Conservation (phyloP, 2,113 vertebrate genomes). For the Gila orcuttii region DNA sequence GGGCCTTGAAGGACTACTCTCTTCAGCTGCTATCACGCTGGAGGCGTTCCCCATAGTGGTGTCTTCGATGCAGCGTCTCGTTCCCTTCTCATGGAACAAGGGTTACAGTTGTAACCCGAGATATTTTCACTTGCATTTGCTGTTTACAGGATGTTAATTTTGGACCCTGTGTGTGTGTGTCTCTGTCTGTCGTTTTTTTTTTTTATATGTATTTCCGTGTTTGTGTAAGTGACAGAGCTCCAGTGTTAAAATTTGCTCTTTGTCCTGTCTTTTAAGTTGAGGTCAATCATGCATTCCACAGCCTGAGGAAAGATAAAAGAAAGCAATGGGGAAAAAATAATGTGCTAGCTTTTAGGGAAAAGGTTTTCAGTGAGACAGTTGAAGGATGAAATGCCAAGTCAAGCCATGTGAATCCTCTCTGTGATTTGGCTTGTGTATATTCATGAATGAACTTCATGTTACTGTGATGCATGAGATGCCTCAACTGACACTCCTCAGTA, state of each 20-base stretch:
- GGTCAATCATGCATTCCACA: conserved; percentile 47
- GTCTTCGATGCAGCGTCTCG: no score
- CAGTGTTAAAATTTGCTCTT: conserved; percentile 32
- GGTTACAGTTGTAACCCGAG: no score
- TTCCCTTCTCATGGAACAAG: no score
- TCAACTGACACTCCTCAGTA: conserved; percentile 64
- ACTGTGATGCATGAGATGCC: conserved; percentile 60
- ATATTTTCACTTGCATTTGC: neutral
- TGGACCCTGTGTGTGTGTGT: neutral
- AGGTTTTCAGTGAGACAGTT: conserved; percentile 66
- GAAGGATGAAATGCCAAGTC: conserved; percentile 73
- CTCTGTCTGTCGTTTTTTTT: neutral
- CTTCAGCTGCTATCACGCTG: no score
- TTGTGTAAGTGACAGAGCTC: conserved; percentile 30
- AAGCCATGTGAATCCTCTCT: conserved; percentile 68
- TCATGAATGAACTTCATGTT: conserved; percentile 64
- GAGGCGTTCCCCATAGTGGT: no score
- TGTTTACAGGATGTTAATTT: neutral
- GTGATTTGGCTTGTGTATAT: conserved; percentile 64
- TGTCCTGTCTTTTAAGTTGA: conserved; percentile 29
- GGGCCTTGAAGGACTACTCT: no score
- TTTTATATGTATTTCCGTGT: neutral
- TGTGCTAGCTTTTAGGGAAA: conserved; percentile 58
- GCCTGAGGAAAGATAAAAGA: conserved; percentile 11
- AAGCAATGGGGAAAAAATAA: conserved; percentile 37